Conservation (phyloP, 2,797 vertebrate genomes). For the Alauda arvensis region DNA sequence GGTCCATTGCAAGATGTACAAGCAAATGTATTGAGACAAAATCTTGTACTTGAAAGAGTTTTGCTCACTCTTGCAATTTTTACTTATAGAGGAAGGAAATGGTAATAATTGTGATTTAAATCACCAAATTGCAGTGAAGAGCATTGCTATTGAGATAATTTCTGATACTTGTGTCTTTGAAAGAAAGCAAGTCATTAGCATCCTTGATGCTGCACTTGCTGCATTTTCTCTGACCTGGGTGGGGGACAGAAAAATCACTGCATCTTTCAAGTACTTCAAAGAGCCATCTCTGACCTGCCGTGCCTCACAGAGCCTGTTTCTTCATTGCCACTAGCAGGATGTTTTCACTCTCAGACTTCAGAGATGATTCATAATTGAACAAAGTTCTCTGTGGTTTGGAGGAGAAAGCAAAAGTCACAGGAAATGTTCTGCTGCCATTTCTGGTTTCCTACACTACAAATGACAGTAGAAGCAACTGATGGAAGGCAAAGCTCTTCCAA, state of each 20-base stretch:
- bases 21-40: neutral
- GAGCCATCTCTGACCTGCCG: neutral
- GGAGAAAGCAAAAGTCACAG: neutral
- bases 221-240: neutral
- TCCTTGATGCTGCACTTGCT: neutral
- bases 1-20: neutral
- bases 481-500: neutral
- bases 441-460: neutral
- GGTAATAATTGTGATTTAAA: neutral
- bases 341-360: neutral
- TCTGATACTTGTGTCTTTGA: neutral
- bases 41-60: neutral
- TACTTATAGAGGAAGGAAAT: neutral
- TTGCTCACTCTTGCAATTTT: neutral
- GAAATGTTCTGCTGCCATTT: neutral
- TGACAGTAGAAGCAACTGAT: neutral
- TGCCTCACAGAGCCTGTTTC: neutral
- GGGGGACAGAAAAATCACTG: neutral
- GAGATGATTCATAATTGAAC: slow-evolving; percentile 4
- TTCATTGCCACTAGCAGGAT: neutral
- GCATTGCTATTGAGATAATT: neutral
- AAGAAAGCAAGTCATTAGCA: neutral
- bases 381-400: neutral
- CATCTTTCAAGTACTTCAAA: neutral
- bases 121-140: neutral